A percentile compares a stretch with the other conserved stretches of the same genome.
phyloP scores from a whole-genome alignment of 1,140 invertebrate species.

The Drosophila watanabei region DNA sequence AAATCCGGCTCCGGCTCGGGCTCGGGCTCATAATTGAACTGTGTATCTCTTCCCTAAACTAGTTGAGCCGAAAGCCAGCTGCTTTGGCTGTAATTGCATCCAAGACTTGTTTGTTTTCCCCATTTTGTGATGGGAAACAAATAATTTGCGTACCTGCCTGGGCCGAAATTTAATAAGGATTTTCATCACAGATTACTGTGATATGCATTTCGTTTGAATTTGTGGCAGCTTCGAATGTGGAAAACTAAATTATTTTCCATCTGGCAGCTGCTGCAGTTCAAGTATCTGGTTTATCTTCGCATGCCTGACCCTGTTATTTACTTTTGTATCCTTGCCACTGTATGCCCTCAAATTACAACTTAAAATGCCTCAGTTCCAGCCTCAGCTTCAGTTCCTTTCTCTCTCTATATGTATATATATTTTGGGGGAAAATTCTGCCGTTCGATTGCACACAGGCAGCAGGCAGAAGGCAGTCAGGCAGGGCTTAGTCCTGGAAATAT shows the following conservation, averaged over 20 bases:
- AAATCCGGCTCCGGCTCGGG: neutral
- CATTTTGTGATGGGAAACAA: constrained; percentile 44
- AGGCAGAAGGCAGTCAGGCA: constrained; percentile 2
- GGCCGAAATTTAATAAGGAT: constrained; percentile 39
- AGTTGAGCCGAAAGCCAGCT: constrained; percentile 37
- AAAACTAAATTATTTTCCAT: constrained; percentile 42
- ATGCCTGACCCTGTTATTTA: constrained; percentile 49
- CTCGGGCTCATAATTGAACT: constrained; percentile 59
- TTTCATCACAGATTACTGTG: constrained; percentile 44
- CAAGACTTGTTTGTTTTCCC: constrained; percentile 32
- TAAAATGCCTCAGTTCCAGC: constrained; percentile 8
- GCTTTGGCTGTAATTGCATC: constrained; percentile 41
- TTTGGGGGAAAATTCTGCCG: constrained; percentile 5
- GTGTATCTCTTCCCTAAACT: constrained; percentile 14
- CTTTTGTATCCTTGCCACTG: constrained; percentile 43
- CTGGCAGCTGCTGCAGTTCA: constrained; percentile 15
- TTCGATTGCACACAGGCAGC: constrained; percentile 48
- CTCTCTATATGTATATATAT: neutral
- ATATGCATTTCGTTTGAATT: constrained; percentile 29
- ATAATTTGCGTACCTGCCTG: constrained; percentile 35
- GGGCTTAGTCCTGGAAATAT: constrained; percentile 24
- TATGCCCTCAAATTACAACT: constrained; percentile 55
- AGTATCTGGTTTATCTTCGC: constrained; percentile 43
- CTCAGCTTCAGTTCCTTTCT: neutral
- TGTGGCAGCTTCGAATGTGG: constrained; percentile 27